Evolutionary conservation across 2,113 vertebrate genomes (phyloP), one percentile per base, ranked within the genome.

Genomic region (Hippolais icterina): DNA sequence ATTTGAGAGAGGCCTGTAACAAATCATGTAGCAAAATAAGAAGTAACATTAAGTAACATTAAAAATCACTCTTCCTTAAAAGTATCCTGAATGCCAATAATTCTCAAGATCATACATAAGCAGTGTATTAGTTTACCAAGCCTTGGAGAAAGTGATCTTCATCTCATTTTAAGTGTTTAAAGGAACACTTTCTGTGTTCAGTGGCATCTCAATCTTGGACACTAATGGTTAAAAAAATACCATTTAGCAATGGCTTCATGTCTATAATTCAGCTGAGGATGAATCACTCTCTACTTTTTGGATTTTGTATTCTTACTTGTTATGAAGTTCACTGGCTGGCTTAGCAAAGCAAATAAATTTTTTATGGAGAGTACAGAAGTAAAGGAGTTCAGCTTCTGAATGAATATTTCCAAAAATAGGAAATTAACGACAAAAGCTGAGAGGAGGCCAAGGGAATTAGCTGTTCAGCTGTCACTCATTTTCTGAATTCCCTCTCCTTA

Each of bases 191-290:
- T 33, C 33, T 27, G 18, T 61, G 28, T 56, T 89, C 60, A 57
- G 21, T 24, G 35, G 41, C 7, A 12, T 44, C n/a, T 9, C 23
- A 42, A 10, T 50, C 69, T 79, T 80, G 89, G 63, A 31, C 39
- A 61, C 50, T 42, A 75, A 61, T 35, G 42, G 66, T 68, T 96
- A 94, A 95, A 91, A 90, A 94, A 89, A 53, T 76, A 76, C 25
- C 31, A 60, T 93, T 84, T 76, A 84, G 49, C 65, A 92, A 71
- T 39, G 23, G 39, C 33, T 95, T 93, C 49, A 74, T 68, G 44
- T 82, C 57, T 91, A 5, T 80, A 95, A 81, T 69, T 94, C 94
- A 92, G 81, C 77, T 94, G 89, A 93, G 57, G 77, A 95, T 96
- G 83, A 97, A 89, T 94, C 95, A 93, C 57, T 71, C 72, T 66